A percentile compares a stretch with the other conserved stretches of the same genome.
Conservation (phyloP, 2,113 vertebrate species). For the Stigmatopora nigra region DNA sequence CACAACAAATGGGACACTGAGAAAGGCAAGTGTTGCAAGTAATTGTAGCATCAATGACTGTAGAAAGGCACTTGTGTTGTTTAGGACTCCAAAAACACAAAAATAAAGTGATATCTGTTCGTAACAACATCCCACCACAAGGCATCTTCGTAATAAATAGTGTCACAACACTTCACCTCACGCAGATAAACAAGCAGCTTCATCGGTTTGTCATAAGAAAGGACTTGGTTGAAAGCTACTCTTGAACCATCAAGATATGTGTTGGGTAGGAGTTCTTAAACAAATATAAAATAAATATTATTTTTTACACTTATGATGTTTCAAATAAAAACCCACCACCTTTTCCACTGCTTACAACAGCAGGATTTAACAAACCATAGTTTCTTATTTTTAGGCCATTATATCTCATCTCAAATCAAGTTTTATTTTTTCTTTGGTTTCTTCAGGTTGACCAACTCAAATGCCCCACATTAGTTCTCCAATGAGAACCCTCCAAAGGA, state of each 20-base stretch:
- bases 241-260: constrained; percentile 17
- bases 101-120: constrained; percentile 6
- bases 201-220: constrained; percentile 12
- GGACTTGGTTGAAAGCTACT: constrained; percentile 1
- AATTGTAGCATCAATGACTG: constrained; percentile 10
- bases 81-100: constrained; percentile 1
- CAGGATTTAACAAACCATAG: constrained; percentile 49
- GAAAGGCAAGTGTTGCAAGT: constrained; percentile 14
- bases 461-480: neutral
- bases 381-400: constrained; percentile 21
- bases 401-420: constrained; percentile 34
- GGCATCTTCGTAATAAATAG: constrained; percentile 9
- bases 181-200: constrained; percentile 8
- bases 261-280: constrained; percentile 19
- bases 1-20: neutral
- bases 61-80: constrained; percentile 37
- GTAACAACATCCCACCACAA: constrained; percentile 42
- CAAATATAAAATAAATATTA: constrained; percentile 57
- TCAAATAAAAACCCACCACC: constrained; percentile 55
- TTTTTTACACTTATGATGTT: constrained; percentile 27
- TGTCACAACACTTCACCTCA: neutral
- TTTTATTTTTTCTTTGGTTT: neutral
- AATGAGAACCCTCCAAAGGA: constrained; percentile 7
- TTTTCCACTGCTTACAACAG: constrained; percentile 69
- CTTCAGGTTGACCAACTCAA: constrained; percentile 20